These are phyloP conservation scores for Gorsachius goisagi DNA, from an alignment of 2,113 vertebrate species.

Conservation along the genomic window DNA sequence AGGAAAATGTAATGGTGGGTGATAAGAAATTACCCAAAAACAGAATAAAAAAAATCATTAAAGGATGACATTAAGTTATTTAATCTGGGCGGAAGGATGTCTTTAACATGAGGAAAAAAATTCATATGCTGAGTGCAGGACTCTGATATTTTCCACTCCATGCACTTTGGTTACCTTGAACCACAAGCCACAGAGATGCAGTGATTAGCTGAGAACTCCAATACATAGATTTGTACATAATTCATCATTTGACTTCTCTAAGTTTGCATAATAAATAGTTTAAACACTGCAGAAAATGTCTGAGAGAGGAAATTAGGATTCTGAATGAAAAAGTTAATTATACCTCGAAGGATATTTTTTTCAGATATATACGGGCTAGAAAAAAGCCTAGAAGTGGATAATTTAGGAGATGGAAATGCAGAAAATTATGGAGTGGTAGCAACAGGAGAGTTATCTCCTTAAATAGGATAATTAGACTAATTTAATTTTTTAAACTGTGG, in stretches of 20 bases:
- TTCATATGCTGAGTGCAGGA: not conserved
- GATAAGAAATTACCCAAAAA: not conserved
- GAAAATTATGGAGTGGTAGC: constrained; percentile 71
- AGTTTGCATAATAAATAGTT: constrained; percentile 84
- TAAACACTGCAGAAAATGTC: constrained; percentile 77
- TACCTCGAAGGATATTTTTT: constrained; percentile 79
- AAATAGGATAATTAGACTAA: constrained; percentile 78
- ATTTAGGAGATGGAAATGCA: constrained; percentile 73
- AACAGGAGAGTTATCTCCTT: constrained; percentile 75
- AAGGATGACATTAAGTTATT: not conserved
- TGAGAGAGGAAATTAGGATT: constrained; percentile 80
- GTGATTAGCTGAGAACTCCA: constrained; percentile 71
- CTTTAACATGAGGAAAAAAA: not conserved
- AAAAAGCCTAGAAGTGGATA: constrained; percentile 72
- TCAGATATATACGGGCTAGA: constrained; percentile 45
- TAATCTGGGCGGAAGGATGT: not conserved
- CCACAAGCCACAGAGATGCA: constrained; percentile 45
- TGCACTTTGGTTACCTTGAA: constrained; percentile 63
- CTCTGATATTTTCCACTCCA: not conserved
- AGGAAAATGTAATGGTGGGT: not conserved
- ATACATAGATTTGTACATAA: constrained; percentile 75
- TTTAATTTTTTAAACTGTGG: constrained; percentile 75
- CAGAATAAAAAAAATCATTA: not conserved
- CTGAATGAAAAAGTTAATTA: constrained; percentile 83
- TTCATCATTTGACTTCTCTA: constrained; percentile 77